These are phyloP conservation scores for Chorisops tibialis DNA, from an alignment of 2,888 invertebrate species.

Conservation along the genomic window DNA sequence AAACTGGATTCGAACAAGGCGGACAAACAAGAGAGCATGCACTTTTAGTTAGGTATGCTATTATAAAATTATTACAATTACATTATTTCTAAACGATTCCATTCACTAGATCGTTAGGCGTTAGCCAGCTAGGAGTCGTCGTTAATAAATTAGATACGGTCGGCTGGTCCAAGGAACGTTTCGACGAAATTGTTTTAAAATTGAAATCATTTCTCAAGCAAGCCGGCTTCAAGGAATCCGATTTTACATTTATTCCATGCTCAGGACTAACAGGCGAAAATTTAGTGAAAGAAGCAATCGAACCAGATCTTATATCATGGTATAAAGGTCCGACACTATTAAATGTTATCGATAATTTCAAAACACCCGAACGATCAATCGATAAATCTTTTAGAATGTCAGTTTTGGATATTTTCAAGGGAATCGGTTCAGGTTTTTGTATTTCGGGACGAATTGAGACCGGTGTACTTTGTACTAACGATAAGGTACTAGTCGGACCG, in stretches of 20 bases:
- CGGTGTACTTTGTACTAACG: slow-evolving; percentile 80
- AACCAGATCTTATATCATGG: slow-evolving; percentile 64
- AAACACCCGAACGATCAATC: slow-evolving; percentile 81
- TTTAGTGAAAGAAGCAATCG: slow-evolving; percentile 65
- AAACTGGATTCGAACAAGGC: slow-evolving; percentile 96
- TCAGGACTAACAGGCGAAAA: slow-evolving; percentile 97
- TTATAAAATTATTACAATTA: neutral
- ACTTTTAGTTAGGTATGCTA: slow-evolving; percentile 67
- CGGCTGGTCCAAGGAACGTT: slow-evolving; percentile 87
- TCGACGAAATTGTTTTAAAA: slow-evolving; percentile 82
- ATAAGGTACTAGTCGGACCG: slow-evolving; percentile 84
- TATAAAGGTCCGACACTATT: slow-evolving; percentile 83
- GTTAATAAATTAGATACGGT: slow-evolving; percentile 97
- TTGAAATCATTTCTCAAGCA: slow-evolving; percentile 80
- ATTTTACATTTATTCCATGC: slow-evolving; percentile 88
- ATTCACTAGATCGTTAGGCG: slow-evolving; percentile 63
- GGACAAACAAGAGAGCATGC: slow-evolving; percentile 99
- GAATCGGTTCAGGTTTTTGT: slow-evolving; percentile 85
- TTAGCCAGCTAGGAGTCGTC: slow-evolving; percentile 89
- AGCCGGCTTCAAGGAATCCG: slow-evolving; percentile 84
- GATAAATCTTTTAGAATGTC: slow-evolving; percentile 86
- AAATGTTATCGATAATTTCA: slow-evolving; percentile 82
- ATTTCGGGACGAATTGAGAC: slow-evolving; percentile 90
- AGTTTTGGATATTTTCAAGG: slow-evolving; percentile 94
- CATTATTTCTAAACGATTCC: neutral